Evolutionary conservation across 2,888 invertebrate genomes (phyloP), one percentile per base, ranked within the genome.

Genomic region (Synanthedon formicaeformis): DNA sequence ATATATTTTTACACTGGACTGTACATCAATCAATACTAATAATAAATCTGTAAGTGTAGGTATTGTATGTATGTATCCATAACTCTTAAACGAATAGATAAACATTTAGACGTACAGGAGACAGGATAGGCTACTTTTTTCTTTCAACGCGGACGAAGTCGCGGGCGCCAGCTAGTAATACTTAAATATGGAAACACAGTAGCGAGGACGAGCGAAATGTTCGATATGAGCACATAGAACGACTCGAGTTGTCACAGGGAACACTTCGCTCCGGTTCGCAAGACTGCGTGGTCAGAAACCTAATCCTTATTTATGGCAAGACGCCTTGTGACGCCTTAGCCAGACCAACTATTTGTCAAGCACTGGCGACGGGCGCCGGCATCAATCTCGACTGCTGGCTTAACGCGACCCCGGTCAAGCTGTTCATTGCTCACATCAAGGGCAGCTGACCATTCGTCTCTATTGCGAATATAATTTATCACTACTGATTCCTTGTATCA

Each of bases 301-400:
- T 87, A 87, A 88, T 88, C 88, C 87, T 88, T 86, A 88, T 88
- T 88, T 88, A 88, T 88, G 78, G 88, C 81, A 84, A 85, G 84
- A 85, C 75, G 84, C 73, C 73, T 63, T 69, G 71, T 78, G 77
- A 81, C 78, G 85, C 84, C 83, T 82, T 78, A 70, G 67, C 66
- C 73, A 73, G 72, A 75, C 84, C 78, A 71, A 75, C 82, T 76
- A 86, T 86, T 86, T 80, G 79, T 86, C 85, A 85, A 71, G 66
- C 73, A 66, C 69, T 64, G 65, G 70, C 71, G 66, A 58, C 65
- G 67, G 65, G 62, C 62, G 66, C 68, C 72, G 65, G 77, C 73
- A 86, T 86, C 86, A 84, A 86, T 86, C 86, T 83, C 70, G 62
- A 67, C 60, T 65, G 65, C 65, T 62, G 71, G 76, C 75, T 78